Evolutionary conservation across 2,797 vertebrate species (phyloP), one percentile per base, ranked within the genome.

Genomic region (Austrolebias charrua): DNA sequence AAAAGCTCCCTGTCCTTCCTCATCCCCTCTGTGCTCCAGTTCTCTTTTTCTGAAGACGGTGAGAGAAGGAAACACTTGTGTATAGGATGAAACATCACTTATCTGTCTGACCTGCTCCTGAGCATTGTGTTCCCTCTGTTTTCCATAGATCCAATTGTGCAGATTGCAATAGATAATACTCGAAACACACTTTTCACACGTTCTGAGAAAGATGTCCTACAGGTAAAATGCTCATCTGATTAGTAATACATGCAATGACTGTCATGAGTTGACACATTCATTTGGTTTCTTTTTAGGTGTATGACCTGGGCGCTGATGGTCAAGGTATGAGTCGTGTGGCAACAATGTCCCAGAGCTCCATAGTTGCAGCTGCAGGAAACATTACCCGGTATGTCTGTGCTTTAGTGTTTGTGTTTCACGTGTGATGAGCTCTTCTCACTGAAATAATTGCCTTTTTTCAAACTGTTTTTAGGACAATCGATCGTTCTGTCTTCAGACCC

Each of bases 31-130:
- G 87, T 98, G 73, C 93, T 99, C 6, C 96, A 98, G 69, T 99
- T 98, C 83, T 96, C 95, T 0, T 99, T 99, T 77, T 98, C 96
- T 54, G 96, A 99, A 82, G 98, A 99, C 55, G 98, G 98, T 98
- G 74, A 88, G 93, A 54, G 58, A 35, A n/a, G 11, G 51, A 29
- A 24, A 19, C 6, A 2, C 13, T 47, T 54, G 16, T 5, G 31
- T 20, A 2, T 49, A 24, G 9, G 24, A 2, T 5, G 5, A 44
- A 66, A 46, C 1, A 38, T 14, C 38, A 40, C 38, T 38, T 18
- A 57, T 56, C 10, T 40, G 20, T 38, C 61, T 42, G 5, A 62
- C 59, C 5, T 11, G 6, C 1, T 16, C 43, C 56, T 31, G 1
- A 29, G 55, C 3, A 15, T 52, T 64, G 49, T 14, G 19, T 6